Evolutionary conservation across 2,888 invertebrate species (phyloP), one percentile per base, ranked within the genome.

Genomic region (Sesia bembeciformis): DNA sequence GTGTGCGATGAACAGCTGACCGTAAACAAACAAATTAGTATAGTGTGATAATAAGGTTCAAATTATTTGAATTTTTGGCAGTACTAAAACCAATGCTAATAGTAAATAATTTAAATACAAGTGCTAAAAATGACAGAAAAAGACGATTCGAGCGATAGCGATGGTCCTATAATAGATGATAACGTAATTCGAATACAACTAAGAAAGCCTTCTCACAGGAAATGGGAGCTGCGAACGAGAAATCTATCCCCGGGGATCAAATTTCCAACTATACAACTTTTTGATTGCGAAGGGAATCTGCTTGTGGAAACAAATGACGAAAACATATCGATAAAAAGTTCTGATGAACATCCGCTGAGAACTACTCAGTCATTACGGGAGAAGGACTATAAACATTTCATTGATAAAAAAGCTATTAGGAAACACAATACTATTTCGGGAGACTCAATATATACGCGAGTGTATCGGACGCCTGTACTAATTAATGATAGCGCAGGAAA

Each of bases 171-270:
- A 64, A 84, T 90, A 76, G 82, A 88, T 60, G 84, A 90, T 63
- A 91, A 92, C 64, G 81, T 92, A 62, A 92, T 93, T 66, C 84
- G 91, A 57, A 90, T 93, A 62, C 92, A 92, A 76, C 78, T 93
- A 60, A 86, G 90, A 68, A 92, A 92, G 74, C 91, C 92, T 52
- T 87, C 81, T 68, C 90, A 90, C 62, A 91, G 91, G 80, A 91
- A 91, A 78, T 93, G 93, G 92, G 91, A 92, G 74, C 74, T 93
- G 61, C 88, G 92, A 51, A 93, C 93, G 46, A 90, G 92, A 62
- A 92, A 92, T 76, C 91, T 90, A 56, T 92, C 92, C 55, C 92
- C 91, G 49, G 90, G 91, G 65, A 84, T 92, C 60, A 78, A 78
- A 65, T 86, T 93, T 63, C 93, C 93, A 41, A 90, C 90, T 56